Conservation (phyloP, 1,140 invertebrate genomes). For the Drosophila sulfurigaster region DNA sequence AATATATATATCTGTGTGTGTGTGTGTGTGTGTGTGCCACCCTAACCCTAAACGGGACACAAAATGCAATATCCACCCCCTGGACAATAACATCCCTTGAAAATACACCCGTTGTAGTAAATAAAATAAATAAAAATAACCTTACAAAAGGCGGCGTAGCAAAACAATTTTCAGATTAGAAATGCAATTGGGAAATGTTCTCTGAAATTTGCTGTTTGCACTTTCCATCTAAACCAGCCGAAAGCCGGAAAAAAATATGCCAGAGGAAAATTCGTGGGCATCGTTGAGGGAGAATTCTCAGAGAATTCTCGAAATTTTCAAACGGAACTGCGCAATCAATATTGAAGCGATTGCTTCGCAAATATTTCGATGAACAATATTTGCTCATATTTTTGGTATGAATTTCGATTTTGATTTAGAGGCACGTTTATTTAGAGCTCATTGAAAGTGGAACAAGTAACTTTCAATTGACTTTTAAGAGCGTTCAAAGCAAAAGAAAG, state of each 20-base stretch:
- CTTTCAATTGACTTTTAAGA: too few relatives aligned
- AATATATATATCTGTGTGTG: background rate
- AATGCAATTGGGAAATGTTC: constrained; percentile 37
- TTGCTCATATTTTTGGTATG: background rate
- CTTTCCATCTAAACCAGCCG: background rate
- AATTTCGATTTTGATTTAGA: too few relatives aligned
- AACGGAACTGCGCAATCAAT: background rate
- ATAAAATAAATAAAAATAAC: constrained; percentile 27
- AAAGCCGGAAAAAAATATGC: background rate
- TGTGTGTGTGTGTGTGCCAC: constrained; percentile 3
- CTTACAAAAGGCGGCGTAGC: constrained; percentile 16
- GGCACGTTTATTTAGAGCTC: too few relatives aligned
- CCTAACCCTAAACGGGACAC: background rate
- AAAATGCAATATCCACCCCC: constrained; percentile 14
- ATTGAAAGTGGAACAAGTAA: too few relatives aligned
- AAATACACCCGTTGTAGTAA: background rate
- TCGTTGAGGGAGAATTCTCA: constrained; percentile 8
- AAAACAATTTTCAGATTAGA: constrained; percentile 36
- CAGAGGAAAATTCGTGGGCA: too few relatives aligned
- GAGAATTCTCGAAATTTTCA: background rate
- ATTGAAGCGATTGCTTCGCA: background rate
- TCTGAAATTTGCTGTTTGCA: constrained; percentile 22
- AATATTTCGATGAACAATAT: background rate
- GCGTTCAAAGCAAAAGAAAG: too few relatives aligned
- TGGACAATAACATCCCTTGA: constrained; percentile 22